Evolutionary conservation across 2,113 vertebrate species (phyloP), one percentile per base, ranked within the genome.

Genomic region (Brachionichthys hirsutus): DNA sequence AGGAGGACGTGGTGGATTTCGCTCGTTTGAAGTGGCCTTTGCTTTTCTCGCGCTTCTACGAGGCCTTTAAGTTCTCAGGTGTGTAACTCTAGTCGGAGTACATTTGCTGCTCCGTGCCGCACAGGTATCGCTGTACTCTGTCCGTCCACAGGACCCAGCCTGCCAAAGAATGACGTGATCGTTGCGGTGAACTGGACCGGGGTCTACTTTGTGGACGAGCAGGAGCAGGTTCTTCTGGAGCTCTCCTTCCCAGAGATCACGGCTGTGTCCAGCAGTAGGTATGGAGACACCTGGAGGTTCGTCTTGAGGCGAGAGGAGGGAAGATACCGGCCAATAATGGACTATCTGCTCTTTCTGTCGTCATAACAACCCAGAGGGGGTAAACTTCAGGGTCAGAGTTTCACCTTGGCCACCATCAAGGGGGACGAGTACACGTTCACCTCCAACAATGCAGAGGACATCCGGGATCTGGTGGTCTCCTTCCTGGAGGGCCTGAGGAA

Each of bases 121-220:
- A 8, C 24, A 30, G 24, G 24, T 30, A 30, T 30, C 24, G 8
- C 24, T 30, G 24, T 30, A 30, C 9, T 0, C 9, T 77, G 0
- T 65, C n/a, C n/a, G n/a, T 44, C 24, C n/a, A 5, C 75, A 99
- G 97, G 97, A 3, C 97, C 97, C 13, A 98, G 92, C 82, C 88
- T 99, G 51, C 95, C 97, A 20, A 98, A 98, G 90, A 98, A 96
- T 0, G 97, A 99, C 0, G 94, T 98, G 52, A 98, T 99, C 1
- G 97, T 98, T 70, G 97, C 97, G 0, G 97, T 98, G 59, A 98
- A 99, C 89, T 99, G 97, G 97, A 98, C 96, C 0, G 97, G 97
- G 0, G 95, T 98, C 49, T 98, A 98, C 75, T 98, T 98, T 68
- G 97, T 98, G 70, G 97, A 99, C 7, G 97, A 99, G 50, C 96